A percentile compares a stretch with the other conserved stretches of the same genome.
phyloP scores from a whole-genome alignment of 2,888 invertebrate genomes.

The Pseudococcus viburni region DNA sequence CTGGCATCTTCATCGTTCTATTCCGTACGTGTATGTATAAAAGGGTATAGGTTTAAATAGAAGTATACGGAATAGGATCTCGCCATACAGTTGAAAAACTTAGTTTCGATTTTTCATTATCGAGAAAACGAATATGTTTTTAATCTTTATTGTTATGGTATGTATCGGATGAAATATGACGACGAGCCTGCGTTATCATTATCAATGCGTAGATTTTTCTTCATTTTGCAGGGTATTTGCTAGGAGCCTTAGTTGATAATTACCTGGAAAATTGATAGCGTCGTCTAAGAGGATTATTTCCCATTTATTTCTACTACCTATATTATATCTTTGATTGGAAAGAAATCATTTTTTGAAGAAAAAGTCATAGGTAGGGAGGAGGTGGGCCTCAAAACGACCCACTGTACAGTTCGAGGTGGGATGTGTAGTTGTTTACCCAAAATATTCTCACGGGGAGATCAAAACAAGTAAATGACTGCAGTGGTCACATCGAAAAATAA shows the following conservation, averaged over 20 bases:
- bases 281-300: not conserved
- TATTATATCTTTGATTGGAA: not conserved
- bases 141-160: conserved; percentile 12
- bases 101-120: conserved; percentile 46
- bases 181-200: not conserved
- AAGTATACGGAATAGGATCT: not conserved
- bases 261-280: conserved; percentile 30
- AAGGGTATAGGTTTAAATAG: not conserved
- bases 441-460: too few species aligned
- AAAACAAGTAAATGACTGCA: too few species aligned
- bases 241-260: not conserved
- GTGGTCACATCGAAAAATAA: too few species aligned
- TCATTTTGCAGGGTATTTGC: not conserved
- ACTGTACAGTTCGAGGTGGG: too few species aligned
- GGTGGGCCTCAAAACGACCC: too few species aligned
- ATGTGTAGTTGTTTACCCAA: too few species aligned
- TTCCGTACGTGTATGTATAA: not conserved
- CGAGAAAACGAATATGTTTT: conserved; percentile 45
- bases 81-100: not conserved
- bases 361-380: too few species aligned
- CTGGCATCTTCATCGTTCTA: conserved; percentile 17
- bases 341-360: too few species aligned
- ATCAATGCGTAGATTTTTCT: not conserved
- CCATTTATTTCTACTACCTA: not conserved
- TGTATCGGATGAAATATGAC: not conserved